Evolutionary conservation across 2,113 vertebrate species (phyloP).

Genomic region (Promerops cafer): DNA sequence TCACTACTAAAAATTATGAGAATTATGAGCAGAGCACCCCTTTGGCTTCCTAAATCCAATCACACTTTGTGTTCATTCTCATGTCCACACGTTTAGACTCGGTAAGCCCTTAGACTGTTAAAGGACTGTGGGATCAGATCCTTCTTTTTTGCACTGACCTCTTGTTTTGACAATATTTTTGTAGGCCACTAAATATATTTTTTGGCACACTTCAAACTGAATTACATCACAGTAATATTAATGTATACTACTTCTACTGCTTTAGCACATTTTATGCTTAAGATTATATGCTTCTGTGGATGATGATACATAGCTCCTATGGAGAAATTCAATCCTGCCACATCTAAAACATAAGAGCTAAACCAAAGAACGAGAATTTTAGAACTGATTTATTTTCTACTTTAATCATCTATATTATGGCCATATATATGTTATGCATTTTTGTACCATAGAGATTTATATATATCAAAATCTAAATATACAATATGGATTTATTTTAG

Average conservation of each 20-base stretch:
- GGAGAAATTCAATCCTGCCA: background rate
- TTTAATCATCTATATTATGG: background rate
- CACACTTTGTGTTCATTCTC: background rate
- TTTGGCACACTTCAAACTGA: background rate
- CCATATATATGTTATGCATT: background rate
- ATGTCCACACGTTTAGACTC: background rate
- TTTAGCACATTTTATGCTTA: background rate
- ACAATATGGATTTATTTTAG: background rate
- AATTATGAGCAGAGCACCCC: background rate
- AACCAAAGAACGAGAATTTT: background rate
- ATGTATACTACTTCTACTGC: background rate
- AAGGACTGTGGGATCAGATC: background rate
- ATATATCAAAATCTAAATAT: background rate
- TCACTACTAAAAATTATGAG: background rate
- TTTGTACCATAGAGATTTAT: background rate
- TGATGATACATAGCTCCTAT: background rate
- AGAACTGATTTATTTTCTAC: background rate
- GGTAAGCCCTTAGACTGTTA: background rate
- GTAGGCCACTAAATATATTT: background rate
- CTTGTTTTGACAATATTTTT: background rate
- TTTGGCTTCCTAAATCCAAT: background rate
- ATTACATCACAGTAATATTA: background rate
- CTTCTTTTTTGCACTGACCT: background rate
- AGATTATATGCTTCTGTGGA: background rate
- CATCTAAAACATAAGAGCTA: background rate